Evolutionary conservation across 1,140 invertebrate genomes (phyloP), one percentile per base, ranked within the genome.

Genomic region (Chironomus striatipennis): DNA sequence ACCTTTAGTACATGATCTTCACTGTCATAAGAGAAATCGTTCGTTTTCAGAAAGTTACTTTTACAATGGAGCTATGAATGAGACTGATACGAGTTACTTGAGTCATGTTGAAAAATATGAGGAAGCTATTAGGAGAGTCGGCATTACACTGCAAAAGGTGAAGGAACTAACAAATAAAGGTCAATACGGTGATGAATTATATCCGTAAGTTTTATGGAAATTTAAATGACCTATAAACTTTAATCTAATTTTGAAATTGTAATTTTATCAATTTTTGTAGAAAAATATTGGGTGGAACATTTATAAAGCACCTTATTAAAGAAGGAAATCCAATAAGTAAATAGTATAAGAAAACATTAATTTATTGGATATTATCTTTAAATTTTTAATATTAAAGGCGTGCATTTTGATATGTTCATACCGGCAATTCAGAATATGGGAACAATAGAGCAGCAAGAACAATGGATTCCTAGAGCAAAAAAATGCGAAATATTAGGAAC

Each of bases 81-180:
- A 85, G 67, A 90, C 93, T 77, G 80, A 84, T 73, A 80, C 87
- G 1, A 90, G 90, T 77, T 95, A 92, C 80, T 84, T 93, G 76
- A 93, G 91, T 78, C 92, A 95, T 79, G 93, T 93, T 79, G 90
- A 95, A 79, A 88, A 91, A 77, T 94, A 95, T 83, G 90, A 93
- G 79, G 85, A 92, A 78, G 87, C 90, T 3, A 80, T 94, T 3
- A 86, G 89, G 76, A 93, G 92, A 82, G 88, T 91, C 70, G 90
- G 88, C 77, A 82, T 85, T 12, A 80, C 94, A 73, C 85, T 94
- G 76, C 84, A 87, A 77, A 90, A 94, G 82, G 85, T 93, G 17
- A 85, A 89, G 74, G 82, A 88, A 65, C 80, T 90, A 42, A 87
- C 89, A 77, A 86, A 88, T 57, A 81, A 87, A 20, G 65, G 65